Evolutionary conservation across 2,888 invertebrate species (phyloP), one percentile per base, ranked within the genome.

Genomic region (Agrochola lota): DNA sequence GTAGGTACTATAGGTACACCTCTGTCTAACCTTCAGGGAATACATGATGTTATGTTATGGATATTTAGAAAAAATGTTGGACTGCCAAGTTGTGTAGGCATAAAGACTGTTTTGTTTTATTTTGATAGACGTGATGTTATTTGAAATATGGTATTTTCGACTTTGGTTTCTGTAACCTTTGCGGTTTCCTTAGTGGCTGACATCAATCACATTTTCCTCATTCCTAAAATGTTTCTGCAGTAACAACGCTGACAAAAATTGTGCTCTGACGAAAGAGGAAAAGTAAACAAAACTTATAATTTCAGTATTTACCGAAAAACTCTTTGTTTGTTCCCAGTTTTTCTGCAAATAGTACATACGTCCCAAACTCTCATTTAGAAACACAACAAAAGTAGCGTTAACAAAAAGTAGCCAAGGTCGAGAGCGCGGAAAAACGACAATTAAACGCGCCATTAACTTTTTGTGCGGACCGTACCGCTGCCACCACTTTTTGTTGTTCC

Each of bases 391-490:
- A 85, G 85, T 83, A 88, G 55, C 77, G 83, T 87, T 73, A 81
- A 74, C 87, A 89, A 91, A 90, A 91, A 90, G 85, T 72, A 74
- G 70, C 80, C 90, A 89, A 87, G 89, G 90, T 85, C 84, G 87
- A 68, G 74, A 75, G 76, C 71, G 71, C 74, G 85, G 87, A 91
- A 91, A 91, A 92, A 91, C 91, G 84, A 90, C 91, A 90, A 92
- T 92, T 91, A 92, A 89, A 91, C 81, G 88, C 75, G 89, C 82
- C 91, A 90, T 92, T 92, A 91, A 80, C 76, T 91, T 92, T 91
- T 92, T 92, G 89, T 80, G 87, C 78, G 74, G 81, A 87, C 89
- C 83, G 87, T 90, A 89, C 88, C 80, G 71, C 66, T 71, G 78
- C 71, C 67, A 78, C n/a, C 67, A 74, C 72, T 89, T 89, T 89